Evolutionary conservation across 2,888 invertebrate genomes (phyloP), one percentile per base, ranked within the genome.

Genomic region (Drosophila buzzatii): DNA sequence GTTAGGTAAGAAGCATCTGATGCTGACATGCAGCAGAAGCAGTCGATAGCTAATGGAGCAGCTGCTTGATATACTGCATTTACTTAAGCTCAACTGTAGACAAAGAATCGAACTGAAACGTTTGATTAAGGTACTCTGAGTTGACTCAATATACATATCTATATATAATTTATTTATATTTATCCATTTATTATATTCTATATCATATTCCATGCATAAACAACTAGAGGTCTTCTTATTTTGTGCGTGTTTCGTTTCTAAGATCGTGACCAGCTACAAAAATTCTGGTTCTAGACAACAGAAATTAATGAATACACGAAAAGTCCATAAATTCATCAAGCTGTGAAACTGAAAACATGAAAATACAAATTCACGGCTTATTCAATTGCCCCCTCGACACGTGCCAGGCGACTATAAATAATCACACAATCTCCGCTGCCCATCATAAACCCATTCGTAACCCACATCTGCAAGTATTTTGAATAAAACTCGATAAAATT

Each of bases 1-100:
- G 83, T 83, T 83, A 83, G 83, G 67, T 70, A 49, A 1, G n/a
- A 16, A 67, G 61, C 73, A 72, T 47, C 58, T 55, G 61, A 47
- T 49, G 44, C 49, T 37, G 45, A 23, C 23, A 14, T 33, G n/a
- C 31, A 2, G 35, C 51, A 16, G 20, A 2, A 12, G 8, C 16
- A 9, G 45, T 8, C 31, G 49, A 37, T 18, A 23, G 37, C 41
- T 27, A 51, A 55, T 52, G 33, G 9, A 66, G 60, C 77, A 77
- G 78, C 78, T 78, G 77, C 72, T 57, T 18, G 20, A 58, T 35
- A 58, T 20, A 9, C 8, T 18, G 42, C 37, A 51, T 56, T 58
- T 35, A 27, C 67, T 58, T 58, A 58, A 52, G 12, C n/a, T 23
- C 4, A 44, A 27, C 4, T 33, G n/a, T 7, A 14, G 12, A 9